phyloP scores from a whole-genome alignment of 2,888 invertebrate species.

The Tenodera sinensis region DNA sequence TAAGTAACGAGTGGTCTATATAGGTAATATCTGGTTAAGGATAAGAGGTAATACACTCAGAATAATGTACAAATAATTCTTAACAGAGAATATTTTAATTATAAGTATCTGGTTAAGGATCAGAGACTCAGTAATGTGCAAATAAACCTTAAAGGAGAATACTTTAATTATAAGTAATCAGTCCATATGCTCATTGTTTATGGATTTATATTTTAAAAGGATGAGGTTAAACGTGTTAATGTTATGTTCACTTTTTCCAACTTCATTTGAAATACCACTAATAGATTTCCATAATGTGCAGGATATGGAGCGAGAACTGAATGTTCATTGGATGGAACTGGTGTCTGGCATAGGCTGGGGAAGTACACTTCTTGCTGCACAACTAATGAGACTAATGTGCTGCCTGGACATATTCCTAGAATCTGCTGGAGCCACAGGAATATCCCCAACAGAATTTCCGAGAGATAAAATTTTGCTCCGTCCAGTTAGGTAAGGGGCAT shows the following conservation, averaged over 20 bases:
- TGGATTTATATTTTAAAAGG: not conserved
- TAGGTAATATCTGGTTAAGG: no score
- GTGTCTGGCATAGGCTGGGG: conserved; percentile 42
- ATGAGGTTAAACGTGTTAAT: not conserved
- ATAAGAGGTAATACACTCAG: no score
- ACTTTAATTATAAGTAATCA: no score
- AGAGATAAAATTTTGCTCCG: conserved; percentile 79
- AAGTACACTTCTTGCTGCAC: conserved; percentile 64
- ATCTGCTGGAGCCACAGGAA: conserved; percentile 60
- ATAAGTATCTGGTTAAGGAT: no score
- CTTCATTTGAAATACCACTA: not conserved
- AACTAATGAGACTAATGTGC: conserved; percentile 73
- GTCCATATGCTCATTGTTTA: no score
- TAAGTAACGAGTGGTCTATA: no score
- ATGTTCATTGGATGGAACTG: conserved; percentile 54
- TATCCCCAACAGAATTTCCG: conserved; percentile 58
- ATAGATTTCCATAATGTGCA: not conserved
- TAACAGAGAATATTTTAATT: no score
- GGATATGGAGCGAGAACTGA: conserved; percentile 70
- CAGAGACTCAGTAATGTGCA: no score
- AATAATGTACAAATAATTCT: no score
- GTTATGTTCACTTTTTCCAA: not conserved
- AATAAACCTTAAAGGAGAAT: no score
- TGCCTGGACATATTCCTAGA: conserved; percentile 86
- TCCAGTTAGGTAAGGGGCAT: conserved; percentile 51